A percentile compares a stretch with the other conserved stretches of the same genome.
phyloP scores from a whole-genome alignment of 2,888 invertebrate genomes.

The Pachymerium ferrugineum region DNA sequence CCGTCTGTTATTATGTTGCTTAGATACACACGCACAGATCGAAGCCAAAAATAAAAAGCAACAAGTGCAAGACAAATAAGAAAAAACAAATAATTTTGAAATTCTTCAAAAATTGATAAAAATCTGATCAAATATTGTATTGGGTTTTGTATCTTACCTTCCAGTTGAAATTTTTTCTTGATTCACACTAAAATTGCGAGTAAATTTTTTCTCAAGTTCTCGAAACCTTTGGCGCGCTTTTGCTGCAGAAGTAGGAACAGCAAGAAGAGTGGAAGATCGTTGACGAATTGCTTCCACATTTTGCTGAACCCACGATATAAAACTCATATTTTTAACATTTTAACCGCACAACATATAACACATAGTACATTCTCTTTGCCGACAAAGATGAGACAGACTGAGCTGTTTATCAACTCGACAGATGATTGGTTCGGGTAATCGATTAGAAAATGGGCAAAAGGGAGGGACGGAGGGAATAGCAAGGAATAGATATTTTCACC shows the following conservation, averaged over 20 bases:
- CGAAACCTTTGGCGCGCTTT: neutral
- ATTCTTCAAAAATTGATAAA: no score
- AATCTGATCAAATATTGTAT: no score
- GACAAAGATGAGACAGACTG: neutral
- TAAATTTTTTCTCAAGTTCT: neutral
- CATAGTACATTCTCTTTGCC: neutral
- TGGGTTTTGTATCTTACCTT: neutral
- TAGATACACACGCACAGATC: neutral
- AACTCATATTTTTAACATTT: neutral
- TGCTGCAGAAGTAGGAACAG: neutral
- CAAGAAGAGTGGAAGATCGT: neutral
- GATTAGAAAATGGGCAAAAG: neutral
- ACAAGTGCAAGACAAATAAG: neutral
- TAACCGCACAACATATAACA: neutral
- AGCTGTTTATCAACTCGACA: neutral
- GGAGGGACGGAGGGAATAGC: no score
- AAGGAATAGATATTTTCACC: neutral
- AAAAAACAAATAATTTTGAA: neutral
- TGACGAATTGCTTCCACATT: neutral
- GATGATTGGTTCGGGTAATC: neutral
- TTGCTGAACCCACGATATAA: neutral
- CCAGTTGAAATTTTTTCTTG: neutral
- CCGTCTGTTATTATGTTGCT: neutral
- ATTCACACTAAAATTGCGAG: neutral
- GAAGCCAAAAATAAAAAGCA: conserved; percentile 2